phyloP scores from a whole-genome alignment of 2,888 invertebrate genomes.

The Bursaphelenchus okinawaensis region DNA sequence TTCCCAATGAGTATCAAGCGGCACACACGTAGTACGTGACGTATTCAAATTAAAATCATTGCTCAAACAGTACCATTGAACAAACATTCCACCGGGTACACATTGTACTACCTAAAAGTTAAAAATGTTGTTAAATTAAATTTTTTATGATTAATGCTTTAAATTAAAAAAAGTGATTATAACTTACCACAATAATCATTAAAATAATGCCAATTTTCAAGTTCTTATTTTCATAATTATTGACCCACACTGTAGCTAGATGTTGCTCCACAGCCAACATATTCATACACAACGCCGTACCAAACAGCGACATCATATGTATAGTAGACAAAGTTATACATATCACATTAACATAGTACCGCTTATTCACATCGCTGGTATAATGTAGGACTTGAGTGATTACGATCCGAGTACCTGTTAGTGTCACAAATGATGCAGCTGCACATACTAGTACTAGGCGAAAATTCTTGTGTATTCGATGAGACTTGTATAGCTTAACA shows the following conservation, averaged over 20 bases:
- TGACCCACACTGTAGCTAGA: background rate
- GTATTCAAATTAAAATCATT: too few species aligned
- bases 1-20: background rate
- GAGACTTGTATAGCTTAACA: background rate
- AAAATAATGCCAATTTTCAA: background rate
- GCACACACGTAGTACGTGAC: too few species aligned
- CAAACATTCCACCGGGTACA: too few species aligned
- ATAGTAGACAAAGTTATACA: background rate
- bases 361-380: background rate
- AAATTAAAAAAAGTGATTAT: background rate
- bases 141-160: too few species aligned
- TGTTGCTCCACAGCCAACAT: background rate
- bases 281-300: background rate
- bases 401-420: background rate
- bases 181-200: background rate
- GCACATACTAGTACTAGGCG: background rate
- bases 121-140: too few species aligned
- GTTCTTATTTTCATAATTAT: background rate
- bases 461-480: background rate
- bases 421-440: too few species aligned
- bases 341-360: background rate
- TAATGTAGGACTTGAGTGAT: background rate
- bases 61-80: too few species aligned
- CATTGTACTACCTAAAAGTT: too few species aligned
- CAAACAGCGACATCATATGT: background rate